phyloP scores from a whole-genome alignment of 2,888 invertebrate species.

The Amphipoea oculea region DNA sequence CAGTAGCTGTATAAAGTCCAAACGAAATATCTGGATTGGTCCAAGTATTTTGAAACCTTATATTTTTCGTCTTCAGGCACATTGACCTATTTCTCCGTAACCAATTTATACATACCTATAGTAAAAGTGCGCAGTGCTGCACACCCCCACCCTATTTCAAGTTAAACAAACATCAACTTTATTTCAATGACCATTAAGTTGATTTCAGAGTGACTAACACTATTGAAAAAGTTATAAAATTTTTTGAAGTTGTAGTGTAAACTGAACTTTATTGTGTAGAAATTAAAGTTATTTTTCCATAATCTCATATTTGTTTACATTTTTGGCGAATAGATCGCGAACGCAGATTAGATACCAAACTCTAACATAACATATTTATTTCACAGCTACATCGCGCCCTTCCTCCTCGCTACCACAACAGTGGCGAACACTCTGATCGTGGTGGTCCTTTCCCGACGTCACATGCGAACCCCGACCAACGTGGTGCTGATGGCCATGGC shows the following conservation, averaged over 20 bases:
- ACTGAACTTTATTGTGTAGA: too few relatives aligned
- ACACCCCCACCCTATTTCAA: too few relatives aligned
- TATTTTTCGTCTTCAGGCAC: not conserved
- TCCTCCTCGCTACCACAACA: constrained; percentile 96
- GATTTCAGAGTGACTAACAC: too few relatives aligned
- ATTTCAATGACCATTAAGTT: too few relatives aligned
- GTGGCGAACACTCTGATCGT: constrained; percentile 97
- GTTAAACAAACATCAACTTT: too few relatives aligned
- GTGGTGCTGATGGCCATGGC: constrained; percentile 99
- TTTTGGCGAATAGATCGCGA: too few relatives aligned
- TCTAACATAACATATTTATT: not conserved
- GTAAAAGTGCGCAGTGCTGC: too few relatives aligned
- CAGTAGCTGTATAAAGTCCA: too few relatives aligned
- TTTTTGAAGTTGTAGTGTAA: too few relatives aligned
- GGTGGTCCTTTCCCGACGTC: constrained; percentile 96
- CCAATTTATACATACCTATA: not conserved
- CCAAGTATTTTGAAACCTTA: not conserved
- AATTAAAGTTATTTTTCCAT: too few relatives aligned
- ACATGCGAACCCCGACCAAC: constrained; percentile 98
- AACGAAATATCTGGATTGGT: not conserved
- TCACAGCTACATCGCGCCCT: constrained; percentile 93
- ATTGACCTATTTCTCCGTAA: not conserved
- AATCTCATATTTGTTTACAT: too few relatives aligned
- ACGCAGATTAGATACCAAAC: not conserved
- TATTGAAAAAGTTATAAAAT: too few relatives aligned